These are phyloP conservation scores for Papilio glaucus DNA, from an alignment of 1,140 invertebrate species.

Conservation along the genomic window DNA sequence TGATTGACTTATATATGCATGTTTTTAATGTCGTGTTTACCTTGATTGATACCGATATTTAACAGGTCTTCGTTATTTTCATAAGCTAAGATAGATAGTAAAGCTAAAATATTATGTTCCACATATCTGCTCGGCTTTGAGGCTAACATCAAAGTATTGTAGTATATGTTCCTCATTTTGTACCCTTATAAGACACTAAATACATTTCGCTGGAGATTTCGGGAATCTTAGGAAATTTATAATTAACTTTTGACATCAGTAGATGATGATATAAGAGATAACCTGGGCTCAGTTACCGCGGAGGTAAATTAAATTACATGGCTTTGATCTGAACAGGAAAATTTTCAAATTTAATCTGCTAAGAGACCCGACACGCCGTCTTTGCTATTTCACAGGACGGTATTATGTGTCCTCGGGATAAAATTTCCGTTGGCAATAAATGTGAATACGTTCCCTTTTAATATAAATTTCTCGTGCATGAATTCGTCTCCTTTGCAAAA, in stretches of 20 bases:
- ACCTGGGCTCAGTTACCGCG: constrained; percentile 41
- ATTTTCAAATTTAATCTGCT: constrained; percentile 48
- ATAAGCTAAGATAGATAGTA: too few species aligned
- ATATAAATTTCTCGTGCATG: constrained; percentile 31
- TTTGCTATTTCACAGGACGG: constrained; percentile 38
- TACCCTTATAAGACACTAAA: neutral
- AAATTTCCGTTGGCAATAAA: constrained; percentile 43
- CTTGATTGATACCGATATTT: too few species aligned
- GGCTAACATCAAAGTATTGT: too few species aligned
- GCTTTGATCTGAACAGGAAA: constrained; percentile 51
- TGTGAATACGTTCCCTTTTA: constrained; percentile 37
- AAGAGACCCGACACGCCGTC: constrained; percentile 38
- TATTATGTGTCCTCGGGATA: constrained; percentile 38
- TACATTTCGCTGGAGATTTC: neutral
- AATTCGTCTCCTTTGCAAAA: constrained; percentile 7
- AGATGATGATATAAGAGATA: constrained; percentile 48
- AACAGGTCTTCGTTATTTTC: too few species aligned
- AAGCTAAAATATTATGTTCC: too few species aligned
- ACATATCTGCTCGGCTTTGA: too few species aligned
- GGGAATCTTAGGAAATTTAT: constrained; percentile 39
- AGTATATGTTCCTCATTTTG: neutral
- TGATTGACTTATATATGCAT: too few species aligned
- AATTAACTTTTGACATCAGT: constrained; percentile 55
- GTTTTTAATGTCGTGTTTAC: too few species aligned
- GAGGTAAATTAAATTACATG: constrained; percentile 55